Evolutionary conservation across 2,888 invertebrate genomes (phyloP).

Genomic region (Chrysodeixis includens): DNA sequence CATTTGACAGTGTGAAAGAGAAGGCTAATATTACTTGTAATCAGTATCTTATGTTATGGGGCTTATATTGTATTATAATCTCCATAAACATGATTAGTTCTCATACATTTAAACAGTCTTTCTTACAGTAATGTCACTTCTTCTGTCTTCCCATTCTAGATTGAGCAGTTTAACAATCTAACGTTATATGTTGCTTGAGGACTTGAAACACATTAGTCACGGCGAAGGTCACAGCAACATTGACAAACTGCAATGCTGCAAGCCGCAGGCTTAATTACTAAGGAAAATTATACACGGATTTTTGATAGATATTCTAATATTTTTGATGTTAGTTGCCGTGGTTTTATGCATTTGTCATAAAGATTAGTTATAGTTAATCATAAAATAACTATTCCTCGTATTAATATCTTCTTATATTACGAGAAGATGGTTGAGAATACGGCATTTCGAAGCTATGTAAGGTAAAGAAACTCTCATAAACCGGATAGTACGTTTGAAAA

Average conservation of each 20-base stretch:
- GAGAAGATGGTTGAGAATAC: too few relatives aligned
- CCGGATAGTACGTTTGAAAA: neutral
- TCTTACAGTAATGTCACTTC: too few relatives aligned
- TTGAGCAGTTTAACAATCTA: neutral
- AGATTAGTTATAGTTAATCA: neutral
- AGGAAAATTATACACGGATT: conserved; percentile 4
- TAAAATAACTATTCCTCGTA: too few relatives aligned
- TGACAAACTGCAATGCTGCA: conserved; percentile 50
- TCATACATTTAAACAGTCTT: too few relatives aligned
- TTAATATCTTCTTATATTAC: too few relatives aligned
- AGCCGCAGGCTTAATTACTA: conserved; percentile 27
- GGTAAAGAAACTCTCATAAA: neutral
- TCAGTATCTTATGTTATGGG: too few relatives aligned
- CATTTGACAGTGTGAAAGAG: too few relatives aligned
- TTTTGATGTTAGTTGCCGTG: neutral
- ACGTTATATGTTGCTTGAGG: neutral
- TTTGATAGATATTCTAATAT: conserved; percentile 1
- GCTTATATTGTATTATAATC: too few relatives aligned
- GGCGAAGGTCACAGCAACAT: conserved; percentile 25
- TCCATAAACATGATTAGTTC: too few relatives aligned
- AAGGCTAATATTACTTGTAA: too few relatives aligned
- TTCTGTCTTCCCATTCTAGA: neutral
- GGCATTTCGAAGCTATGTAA: too few relatives aligned
- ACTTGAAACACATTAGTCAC: neutral
- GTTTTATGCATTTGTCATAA: neutral